A percentile compares a stretch with the other conserved stretches of the same genome.
These are phyloP conservation scores for Diabrotica balteata DNA, from an alignment of 2,888 invertebrate species.

Conservation along the genomic window DNA sequence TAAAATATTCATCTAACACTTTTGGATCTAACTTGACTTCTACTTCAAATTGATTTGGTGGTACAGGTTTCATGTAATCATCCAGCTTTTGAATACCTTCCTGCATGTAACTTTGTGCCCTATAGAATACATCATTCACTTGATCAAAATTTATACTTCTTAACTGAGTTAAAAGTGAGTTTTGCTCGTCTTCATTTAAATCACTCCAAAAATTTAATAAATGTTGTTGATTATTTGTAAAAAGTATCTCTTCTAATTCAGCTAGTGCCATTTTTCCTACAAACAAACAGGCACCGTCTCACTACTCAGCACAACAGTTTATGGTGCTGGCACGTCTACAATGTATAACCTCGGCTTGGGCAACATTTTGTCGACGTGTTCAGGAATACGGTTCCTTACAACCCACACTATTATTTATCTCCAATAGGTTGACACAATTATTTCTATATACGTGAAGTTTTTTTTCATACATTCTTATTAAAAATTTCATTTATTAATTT, in stretches of 20 bases:
- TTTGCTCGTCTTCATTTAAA: slow-evolving; percentile 41
- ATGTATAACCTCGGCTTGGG: slow-evolving; percentile 21
- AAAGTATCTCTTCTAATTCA: slow-evolving; percentile 39
- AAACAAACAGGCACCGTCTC: too few relatives aligned
- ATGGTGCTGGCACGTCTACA: too few relatives aligned
- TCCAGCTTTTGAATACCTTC: slow-evolving; percentile 74
- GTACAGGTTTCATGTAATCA: slow-evolving; percentile 82
- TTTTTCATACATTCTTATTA: slow-evolving; percentile 8
- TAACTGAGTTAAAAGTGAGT: slow-evolving; percentile 43
- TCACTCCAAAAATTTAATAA: slow-evolving; percentile 46
- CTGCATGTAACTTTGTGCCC: slow-evolving; percentile 59
- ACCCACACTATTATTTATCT: slow-evolving; percentile 28
- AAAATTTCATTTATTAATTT: not conserved
- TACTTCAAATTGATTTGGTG: slow-evolving; percentile 79
- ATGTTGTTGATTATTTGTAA: slow-evolving; percentile 44
- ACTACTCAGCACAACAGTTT: too few relatives aligned
- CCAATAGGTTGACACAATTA: slow-evolving; percentile 5
- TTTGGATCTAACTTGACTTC: slow-evolving; percentile 69
- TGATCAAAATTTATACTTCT: slow-evolving; percentile 50
- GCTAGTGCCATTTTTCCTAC: slow-evolving; percentile 38
- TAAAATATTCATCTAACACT: slow-evolving; percentile 68
- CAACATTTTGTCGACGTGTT: slow-evolving; percentile 24
- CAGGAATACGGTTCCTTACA: slow-evolving; percentile 31
- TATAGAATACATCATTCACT: slow-evolving; percentile 45
- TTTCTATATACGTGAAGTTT: not conserved